These are phyloP conservation scores for Coregonus clupeaformis DNA, from an alignment of 2,113 vertebrate genomes.

Conservation along the genomic window DNA sequence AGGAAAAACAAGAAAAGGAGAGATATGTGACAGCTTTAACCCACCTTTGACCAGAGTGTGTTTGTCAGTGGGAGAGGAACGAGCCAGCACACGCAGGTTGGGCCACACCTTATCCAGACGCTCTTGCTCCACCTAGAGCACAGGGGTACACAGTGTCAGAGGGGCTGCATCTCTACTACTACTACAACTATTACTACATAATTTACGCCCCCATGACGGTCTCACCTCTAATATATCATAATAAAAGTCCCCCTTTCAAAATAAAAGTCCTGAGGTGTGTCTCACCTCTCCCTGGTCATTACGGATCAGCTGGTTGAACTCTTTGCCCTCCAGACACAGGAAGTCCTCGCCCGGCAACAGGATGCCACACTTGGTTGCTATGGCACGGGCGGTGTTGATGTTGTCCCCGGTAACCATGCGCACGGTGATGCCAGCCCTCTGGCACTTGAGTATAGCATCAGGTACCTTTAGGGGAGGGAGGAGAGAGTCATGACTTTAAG, in stretches of 20 bases:
- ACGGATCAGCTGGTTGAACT: slow-evolving; percentile 94
- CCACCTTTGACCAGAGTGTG: slow-evolving; percentile 97
- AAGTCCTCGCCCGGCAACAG: slow-evolving; percentile 88
- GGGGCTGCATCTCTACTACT: not conserved
- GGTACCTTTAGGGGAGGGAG: slow-evolving; percentile 78
- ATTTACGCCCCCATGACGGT: not conserved
- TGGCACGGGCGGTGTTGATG: slow-evolving; percentile 95
- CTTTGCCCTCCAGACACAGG: slow-evolving; percentile 93
- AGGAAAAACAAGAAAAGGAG: not conserved
- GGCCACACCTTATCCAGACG: slow-evolving; percentile 97
- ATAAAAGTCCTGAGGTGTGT: not conserved
- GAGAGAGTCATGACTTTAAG: not conserved
- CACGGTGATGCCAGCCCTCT: slow-evolving; percentile 91
- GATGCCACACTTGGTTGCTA: slow-evolving; percentile 96
- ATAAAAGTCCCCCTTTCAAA: not conserved
- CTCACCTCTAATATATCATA: not conserved
- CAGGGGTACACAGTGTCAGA: not conserved
- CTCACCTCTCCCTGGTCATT: slow-evolving; percentile 95
- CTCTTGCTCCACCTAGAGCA: slow-evolving; percentile 90
- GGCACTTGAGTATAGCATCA: slow-evolving; percentile 89
- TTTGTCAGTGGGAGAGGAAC: slow-evolving; percentile 95
- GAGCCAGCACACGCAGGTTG: slow-evolving; percentile 89
- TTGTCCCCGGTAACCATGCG: slow-evolving; percentile 98
- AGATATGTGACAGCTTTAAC: not conserved
- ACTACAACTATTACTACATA: not conserved